Conservation (phyloP, 2,113 vertebrate genomes). For the Hyaena hyaena region DNA sequence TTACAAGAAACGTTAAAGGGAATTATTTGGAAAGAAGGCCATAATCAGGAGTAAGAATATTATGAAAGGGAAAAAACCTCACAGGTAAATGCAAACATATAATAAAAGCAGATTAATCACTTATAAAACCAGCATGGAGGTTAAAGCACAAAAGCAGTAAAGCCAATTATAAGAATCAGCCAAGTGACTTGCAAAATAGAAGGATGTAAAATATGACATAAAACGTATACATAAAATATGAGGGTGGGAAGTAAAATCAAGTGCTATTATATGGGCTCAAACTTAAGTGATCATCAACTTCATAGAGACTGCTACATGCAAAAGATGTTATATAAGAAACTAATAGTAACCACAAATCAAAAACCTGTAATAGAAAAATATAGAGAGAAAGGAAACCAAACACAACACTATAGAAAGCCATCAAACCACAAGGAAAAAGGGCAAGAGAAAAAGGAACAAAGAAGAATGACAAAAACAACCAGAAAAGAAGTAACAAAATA, state of each 20-base stretch:
- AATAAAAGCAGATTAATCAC: not conserved
- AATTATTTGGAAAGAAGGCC: not conserved
- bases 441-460: not conserved
- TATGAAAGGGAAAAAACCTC: not conserved
- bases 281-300: not conserved
- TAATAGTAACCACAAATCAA: not conserved
- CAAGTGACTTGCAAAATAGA: not conserved
- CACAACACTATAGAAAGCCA: not conserved
- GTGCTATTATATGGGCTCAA: not conserved
- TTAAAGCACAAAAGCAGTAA: not conserved
- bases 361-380: not conserved
- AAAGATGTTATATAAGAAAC: not conserved
- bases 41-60: not conserved
- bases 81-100: not conserved
- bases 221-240: not conserved
- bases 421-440: not conserved
- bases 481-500: not conserved
- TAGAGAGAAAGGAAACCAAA: not conserved
- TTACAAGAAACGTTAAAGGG: not conserved
- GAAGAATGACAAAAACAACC: not conserved
- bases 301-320: not conserved
- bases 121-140: not conserved
- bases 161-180: not conserved
- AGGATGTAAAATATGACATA: not conserved
- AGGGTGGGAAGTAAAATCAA: not conserved